Percentiles rank a stretch among this genome's conserved stretches.
phyloP scores from a whole-genome alignment of 2,888 invertebrate species.

The Melieria omissa region DNA sequence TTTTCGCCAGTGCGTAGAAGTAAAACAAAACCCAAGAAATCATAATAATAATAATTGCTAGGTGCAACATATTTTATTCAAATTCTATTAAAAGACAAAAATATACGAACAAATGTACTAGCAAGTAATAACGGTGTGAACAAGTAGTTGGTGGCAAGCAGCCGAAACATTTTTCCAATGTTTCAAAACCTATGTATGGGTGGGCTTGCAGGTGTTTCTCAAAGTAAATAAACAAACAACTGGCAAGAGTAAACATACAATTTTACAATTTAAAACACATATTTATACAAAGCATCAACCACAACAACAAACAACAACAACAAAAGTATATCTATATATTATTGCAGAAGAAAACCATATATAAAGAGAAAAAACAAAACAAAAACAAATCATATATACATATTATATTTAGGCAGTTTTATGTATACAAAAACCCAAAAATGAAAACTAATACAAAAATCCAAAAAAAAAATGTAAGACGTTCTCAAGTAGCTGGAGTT shows the following conservation, averaged over 20 bases:
- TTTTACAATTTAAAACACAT: conserved; percentile 20
- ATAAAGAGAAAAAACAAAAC: conserved; percentile 17
- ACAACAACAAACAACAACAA: conserved; percentile 22
- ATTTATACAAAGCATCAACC: conserved; percentile 2
- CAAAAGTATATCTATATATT: conserved; percentile 43
- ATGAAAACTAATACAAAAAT: neutral
- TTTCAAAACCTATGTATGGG: neutral
- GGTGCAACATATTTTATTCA: no score
- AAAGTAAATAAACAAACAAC: conserved; percentile 33
- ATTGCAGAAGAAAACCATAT: conserved; percentile 37
- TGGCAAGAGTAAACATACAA: conserved; percentile 9
- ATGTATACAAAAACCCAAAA: conserved; percentile 15
- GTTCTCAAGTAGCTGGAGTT: conserved; percentile 24
- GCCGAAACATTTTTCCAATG: neutral
- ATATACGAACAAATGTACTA: no score
- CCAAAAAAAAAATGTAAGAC: conserved; percentile 5
- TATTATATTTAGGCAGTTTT: conserved; percentile 11
- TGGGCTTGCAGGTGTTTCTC: conserved; percentile 13
- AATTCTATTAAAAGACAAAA: no score
- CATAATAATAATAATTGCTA: no score
- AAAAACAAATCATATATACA: conserved; percentile 13
- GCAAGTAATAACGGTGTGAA: no score
- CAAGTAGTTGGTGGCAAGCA: no score
- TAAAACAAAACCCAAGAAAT: neutral
- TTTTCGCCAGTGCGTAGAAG: conserved; percentile 24